Evolutionary conservation across 2,888 invertebrate genomes (phyloP), one percentile per base, ranked within the genome.

Genomic region (Apotomis capreana): DNA sequence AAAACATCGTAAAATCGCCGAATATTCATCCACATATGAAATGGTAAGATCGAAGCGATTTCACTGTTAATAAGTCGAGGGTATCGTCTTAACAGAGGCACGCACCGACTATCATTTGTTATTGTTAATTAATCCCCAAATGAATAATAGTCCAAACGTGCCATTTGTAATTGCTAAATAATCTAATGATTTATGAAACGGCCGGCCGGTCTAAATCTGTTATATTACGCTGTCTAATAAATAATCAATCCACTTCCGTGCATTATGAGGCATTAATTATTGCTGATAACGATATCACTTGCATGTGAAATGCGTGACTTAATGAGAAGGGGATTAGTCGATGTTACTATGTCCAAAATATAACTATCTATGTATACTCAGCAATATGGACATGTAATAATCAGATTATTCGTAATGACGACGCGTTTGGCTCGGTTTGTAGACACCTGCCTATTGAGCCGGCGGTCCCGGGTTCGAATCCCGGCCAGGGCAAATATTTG

Each of bases 61-160:
- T 26, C 1, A 26, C 26, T 26, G 26, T 2, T 40, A 40, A 6
- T 40, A 40, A 40, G 49, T 49, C 1, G 49, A 10, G 9, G 49
- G 9, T 10, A 49, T 0, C 10, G 49, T 49, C 49, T 49, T 49
- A 6, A 37, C 57, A 44, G 44, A 49, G 64, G 69, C 75, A 82
- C 87, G 67, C 59, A 49, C 58, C 57, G 10, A 62, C 83, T 81
- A 87, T 87, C 86, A 89, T 90, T 91, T 89, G 87, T 90, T 89
- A 89, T 86, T 87, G 89, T 90, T 91, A 89, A 90, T 88, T 84
- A 91, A 90, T 90, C 90, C 89, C 68, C 82, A 80, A 26, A 85
- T 90, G 90, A 91, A 78, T 89, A 88, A 91, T 90, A 84, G 89
- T 83, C 79, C 80, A 84, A 81, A 82, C 84, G 86, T 84, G 87